Conservation (phyloP, 2,888 invertebrate genomes). For the Pediacus dermestoides region DNA sequence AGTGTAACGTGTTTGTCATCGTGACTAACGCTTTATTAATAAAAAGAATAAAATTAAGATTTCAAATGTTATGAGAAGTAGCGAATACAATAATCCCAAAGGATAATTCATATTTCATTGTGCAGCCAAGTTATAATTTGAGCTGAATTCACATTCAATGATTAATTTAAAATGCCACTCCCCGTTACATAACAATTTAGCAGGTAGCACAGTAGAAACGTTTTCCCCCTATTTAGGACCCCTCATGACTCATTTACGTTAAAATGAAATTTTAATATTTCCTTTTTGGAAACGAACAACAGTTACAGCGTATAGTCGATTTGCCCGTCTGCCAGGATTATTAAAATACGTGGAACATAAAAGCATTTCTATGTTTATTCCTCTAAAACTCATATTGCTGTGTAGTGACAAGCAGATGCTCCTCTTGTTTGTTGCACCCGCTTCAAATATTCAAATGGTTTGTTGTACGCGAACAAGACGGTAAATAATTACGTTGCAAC, state of each 20-base stretch:
- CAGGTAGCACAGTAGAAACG: constrained; percentile 11
- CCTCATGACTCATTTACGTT: constrained; percentile 25
- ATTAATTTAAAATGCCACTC: constrained; percentile 1
- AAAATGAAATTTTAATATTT: constrained; percentile 29
- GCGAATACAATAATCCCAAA: too few species aligned
- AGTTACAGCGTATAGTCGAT: constrained; percentile 21
- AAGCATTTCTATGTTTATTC: constrained; percentile 29
- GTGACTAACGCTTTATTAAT: too few species aligned
- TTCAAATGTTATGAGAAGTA: too few species aligned
- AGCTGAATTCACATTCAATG: not conserved
- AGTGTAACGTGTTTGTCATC: too few species aligned
- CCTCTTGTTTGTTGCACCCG: constrained; percentile 9
- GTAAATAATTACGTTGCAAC: constrained; percentile 11
- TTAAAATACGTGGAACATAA: constrained; percentile 26
- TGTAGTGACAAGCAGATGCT: constrained; percentile 14
- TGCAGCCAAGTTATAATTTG: not conserved
- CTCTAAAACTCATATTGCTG: constrained; percentile 4
- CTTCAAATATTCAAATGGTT: constrained; percentile 10
- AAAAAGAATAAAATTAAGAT: too few species aligned
- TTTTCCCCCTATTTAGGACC: constrained; percentile 19
- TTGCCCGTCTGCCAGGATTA: constrained; percentile 21
- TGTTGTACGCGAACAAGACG: constrained; percentile 8
- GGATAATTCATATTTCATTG: too few species aligned
- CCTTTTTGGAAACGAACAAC: constrained; percentile 21
- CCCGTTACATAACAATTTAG: constrained; percentile 7